phyloP scores from a whole-genome alignment of 1,140 invertebrate species.

The Panagrolaimus sp. region DNA sequence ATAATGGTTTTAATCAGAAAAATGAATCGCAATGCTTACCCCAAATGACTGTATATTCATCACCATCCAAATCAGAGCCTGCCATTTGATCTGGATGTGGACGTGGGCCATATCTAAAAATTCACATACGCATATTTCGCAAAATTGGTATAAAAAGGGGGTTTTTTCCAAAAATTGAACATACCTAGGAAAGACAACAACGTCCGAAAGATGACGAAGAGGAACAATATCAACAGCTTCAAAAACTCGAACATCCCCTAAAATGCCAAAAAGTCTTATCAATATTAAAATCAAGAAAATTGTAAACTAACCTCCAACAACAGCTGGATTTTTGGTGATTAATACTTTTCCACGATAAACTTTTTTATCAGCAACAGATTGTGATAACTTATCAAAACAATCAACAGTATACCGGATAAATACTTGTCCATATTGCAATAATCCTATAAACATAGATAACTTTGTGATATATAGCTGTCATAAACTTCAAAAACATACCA shows the following conservation, averaged over 20 bases:
- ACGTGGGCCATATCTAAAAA: conserved; percentile 44
- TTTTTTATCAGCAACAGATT: not conserved
- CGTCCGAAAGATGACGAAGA: conserved; percentile 55
- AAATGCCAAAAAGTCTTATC: too few relatives aligned
- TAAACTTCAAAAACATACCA: too few relatives aligned
- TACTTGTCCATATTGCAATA: conserved; percentile 42
- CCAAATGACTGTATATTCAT: conserved; percentile 56
- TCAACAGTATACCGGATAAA: conserved; percentile 45
- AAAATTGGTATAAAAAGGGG: too few relatives aligned
- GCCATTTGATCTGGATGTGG: conserved; percentile 59
- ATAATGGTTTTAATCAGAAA: too few relatives aligned
- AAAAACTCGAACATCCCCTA: conserved; percentile 58
- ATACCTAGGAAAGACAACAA: conserved; percentile 58
- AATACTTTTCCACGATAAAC: conserved; percentile 29
- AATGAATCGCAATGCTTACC: too few relatives aligned
- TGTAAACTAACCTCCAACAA: too few relatives aligned
- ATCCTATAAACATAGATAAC: too few relatives aligned
- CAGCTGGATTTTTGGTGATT: conserved; percentile 58
- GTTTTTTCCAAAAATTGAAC: too few relatives aligned
- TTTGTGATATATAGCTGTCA: too few relatives aligned
- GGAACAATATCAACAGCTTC: conserved; percentile 44
- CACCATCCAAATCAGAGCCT: conserved; percentile 55
- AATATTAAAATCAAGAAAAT: too few relatives aligned
- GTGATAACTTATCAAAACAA: not conserved
- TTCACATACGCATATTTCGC: too few relatives aligned